Evolutionary conservation across 2,888 invertebrate species (phyloP).

Genomic region (Agrotis segetum): DNA sequence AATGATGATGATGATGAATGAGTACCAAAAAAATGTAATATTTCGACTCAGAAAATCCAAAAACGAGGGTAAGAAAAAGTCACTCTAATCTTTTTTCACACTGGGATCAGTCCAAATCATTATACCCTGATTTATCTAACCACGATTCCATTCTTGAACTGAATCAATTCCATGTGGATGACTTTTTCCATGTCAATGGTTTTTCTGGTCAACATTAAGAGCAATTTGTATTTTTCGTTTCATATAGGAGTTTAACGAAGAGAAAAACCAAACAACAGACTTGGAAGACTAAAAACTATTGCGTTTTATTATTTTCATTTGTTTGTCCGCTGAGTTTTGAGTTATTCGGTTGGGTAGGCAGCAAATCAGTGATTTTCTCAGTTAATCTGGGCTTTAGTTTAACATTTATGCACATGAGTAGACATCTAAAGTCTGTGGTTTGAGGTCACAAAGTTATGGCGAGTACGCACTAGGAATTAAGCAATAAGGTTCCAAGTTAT

Average conservation of each 20-base stretch:
- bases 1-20: not conserved
- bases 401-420: slow-evolving; percentile 28
- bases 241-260: slow-evolving; percentile 59
- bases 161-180: slow-evolving; percentile 82
- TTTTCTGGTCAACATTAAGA: slow-evolving; percentile 78
- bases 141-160: slow-evolving; percentile 77
- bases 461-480: not conserved
- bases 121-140: slow-evolving; percentile 78
- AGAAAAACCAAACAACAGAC: slow-evolving; percentile 58
- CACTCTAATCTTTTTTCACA: slow-evolving; percentile 39
- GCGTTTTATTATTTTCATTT: slow-evolving; percentile 38
- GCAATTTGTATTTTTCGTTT: slow-evolving; percentile 73
- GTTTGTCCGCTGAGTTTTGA: slow-evolving; percentile 11
- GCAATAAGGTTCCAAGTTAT: not conserved
- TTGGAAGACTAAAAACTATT: slow-evolving; percentile 45
- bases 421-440: slow-evolving; percentile 10
- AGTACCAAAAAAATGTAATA: not conserved
- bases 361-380: slow-evolving; percentile 24
- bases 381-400: slow-evolving; percentile 7
- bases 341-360: slow-evolving; percentile 16
- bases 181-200: slow-evolving; percentile 83
- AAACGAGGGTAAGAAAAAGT: slow-evolving; percentile 7
- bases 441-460: not conserved
- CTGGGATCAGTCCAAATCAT: slow-evolving; percentile 64
- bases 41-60: slow-evolving; percentile 4